Percentiles rank a stretch among this genome's conserved stretches.
phyloP scores from a whole-genome alignment of 2,113 vertebrate genomes.

The Oenanthe melanoleuca region DNA sequence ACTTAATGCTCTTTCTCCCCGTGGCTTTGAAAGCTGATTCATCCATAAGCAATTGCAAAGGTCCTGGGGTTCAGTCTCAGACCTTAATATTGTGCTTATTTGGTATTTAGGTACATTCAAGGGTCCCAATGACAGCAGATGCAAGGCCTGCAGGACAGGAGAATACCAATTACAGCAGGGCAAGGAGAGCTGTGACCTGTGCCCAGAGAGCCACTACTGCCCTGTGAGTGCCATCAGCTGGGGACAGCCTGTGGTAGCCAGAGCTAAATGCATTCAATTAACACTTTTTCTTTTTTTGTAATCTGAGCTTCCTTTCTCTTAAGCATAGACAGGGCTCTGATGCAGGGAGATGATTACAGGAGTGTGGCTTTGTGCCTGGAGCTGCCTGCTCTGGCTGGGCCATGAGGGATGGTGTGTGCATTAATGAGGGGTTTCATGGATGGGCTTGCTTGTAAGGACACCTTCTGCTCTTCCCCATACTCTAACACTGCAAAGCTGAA shows the following conservation, averaged over 20 bases:
- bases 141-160: slow-evolving; percentile 81
- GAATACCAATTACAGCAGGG: slow-evolving; percentile 81
- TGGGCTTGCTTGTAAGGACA: not conserved
- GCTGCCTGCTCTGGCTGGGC: not conserved
- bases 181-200: slow-evolving; percentile 80
- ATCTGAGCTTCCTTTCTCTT: not conserved
- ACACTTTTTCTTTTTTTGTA: too few species aligned
- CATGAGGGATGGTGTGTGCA: not conserved
- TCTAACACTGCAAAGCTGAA: not conserved
- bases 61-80: not conserved
- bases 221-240: slow-evolving; percentile 78
- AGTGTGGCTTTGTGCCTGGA: not conserved
- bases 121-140: slow-evolving; percentile 69
- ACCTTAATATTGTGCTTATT: slow-evolving; percentile 6
- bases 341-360: not conserved
- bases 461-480: not conserved
- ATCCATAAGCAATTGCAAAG: not conserved
- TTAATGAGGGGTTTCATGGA: not conserved
- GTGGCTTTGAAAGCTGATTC: not conserved
- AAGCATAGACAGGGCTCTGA: not conserved
- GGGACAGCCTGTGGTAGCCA: not conserved
- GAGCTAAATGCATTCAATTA: not conserved
- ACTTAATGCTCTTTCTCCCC: not conserved
- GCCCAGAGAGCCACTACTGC: slow-evolving; percentile 88
- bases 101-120: slow-evolving; percentile 81